These are phyloP conservation scores for Oophaga pumilio DNA, from an alignment of 2,113 vertebrate species.

Conservation along the genomic window DNA sequence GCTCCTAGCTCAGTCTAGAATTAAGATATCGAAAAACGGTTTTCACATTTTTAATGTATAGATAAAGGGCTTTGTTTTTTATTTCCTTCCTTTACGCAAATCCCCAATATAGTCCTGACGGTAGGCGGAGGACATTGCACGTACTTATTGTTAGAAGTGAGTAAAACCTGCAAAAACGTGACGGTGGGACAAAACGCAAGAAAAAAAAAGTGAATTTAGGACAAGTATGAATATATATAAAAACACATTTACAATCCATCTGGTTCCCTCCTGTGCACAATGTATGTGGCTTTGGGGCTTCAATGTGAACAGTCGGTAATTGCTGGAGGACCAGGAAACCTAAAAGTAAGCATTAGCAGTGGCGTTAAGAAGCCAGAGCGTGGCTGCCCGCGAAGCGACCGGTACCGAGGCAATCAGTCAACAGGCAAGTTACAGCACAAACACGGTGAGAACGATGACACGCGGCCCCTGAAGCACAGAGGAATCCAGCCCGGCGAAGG, in stretches of 20 bases:
- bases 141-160: background rate
- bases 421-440: conserved; percentile 14
- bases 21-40: background rate
- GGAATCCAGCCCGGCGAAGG: background rate
- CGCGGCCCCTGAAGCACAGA: background rate
- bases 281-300: conserved; percentile 67
- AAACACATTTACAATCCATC: background rate
- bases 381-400: too few species aligned
- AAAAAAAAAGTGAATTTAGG: background rate
- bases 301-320: conserved; percentile 66
- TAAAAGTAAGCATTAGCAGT: conserved; percentile 46
- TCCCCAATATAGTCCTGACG: background rate
- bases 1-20: background rate
- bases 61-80: background rate
- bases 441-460: background rate
- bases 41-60: background rate
- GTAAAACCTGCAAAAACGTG: background rate
- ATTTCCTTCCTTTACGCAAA: background rate
- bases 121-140: background rate
- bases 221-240: background rate
- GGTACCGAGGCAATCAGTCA: background rate
- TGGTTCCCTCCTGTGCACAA: conserved; percentile 64
- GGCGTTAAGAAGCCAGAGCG: background rate
- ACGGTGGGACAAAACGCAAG: background rate
- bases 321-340: conserved; percentile 63